Evolutionary conservation across 2,888 invertebrate genomes (phyloP), one percentile per base, ranked within the genome.

Genomic region (Lobophora halterata): DNA sequence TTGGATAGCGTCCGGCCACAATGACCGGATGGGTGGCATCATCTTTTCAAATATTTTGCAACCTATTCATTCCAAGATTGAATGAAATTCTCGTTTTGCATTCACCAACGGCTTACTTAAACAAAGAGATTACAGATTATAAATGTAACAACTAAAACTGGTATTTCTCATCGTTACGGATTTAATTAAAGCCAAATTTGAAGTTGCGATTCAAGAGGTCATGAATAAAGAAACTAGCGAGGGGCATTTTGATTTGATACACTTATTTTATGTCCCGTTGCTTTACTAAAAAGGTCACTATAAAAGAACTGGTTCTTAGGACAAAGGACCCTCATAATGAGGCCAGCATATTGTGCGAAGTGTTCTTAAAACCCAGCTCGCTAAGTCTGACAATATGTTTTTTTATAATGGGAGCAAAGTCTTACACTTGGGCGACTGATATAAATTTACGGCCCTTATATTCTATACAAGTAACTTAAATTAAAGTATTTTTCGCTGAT

Each of bases 291-390:
- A 71, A 65, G 62, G 65, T 61, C 60, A 59, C 58, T 65, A 71
- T 65, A 75, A 80, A 78, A 68, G 79, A 80, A 87, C 87, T 79
- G 79, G 87, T 86, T 81, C 71, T 80, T 71, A 86, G 85, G 86
- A 87, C 86, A 87, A 86, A 83, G 80, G 68, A 44, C 86, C 85
- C 85, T 79, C 71, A 86, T 86, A 85, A 86, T 87, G 82, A 86
- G 78, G 74, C 83, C 75, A 75, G 79, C 79, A 80, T 79, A 83
- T 85, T 86, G 85, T 77, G 66, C 64, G 61, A 76, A 83, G 86
- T 62, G 71, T 80, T 77, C 86, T 85, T 64, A 70, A 69, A 71
- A 69, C 69, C 68, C 65, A 70, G 71, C 73, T 63, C 59, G 65
- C 74, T 68, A n/a, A 71, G 65, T 70, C 64, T 61, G 63, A 70